Percentiles rank a stretch among this genome's conserved stretches.
These are phyloP conservation scores for Berghia stephanieae DNA, from an alignment of 1,140 invertebrate species.

Conservation along the genomic window DNA sequence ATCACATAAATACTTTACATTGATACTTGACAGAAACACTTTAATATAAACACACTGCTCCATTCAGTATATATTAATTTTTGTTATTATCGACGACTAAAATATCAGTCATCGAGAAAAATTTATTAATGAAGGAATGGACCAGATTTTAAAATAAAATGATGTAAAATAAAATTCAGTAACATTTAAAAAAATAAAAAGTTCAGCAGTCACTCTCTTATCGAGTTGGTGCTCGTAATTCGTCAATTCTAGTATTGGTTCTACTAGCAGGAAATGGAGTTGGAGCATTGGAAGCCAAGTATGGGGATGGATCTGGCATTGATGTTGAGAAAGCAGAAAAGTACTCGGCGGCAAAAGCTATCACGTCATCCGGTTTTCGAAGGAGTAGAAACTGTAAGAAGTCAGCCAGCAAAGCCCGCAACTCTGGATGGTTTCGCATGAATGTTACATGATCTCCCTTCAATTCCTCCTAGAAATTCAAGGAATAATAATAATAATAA, in stretches of 20 bases:
- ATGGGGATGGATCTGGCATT: constrained; percentile 54
- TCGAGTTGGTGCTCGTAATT: constrained; percentile 50
- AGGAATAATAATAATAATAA: constrained; percentile 25
- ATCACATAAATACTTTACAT: too few relatives aligned
- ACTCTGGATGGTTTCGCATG: constrained; percentile 64
- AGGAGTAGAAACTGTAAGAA: constrained; percentile 66
- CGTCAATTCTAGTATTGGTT: constrained; percentile 62
- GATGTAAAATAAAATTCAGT: too few relatives aligned
- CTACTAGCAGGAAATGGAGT: constrained; percentile 60
- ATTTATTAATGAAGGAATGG: too few relatives aligned
- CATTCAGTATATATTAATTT: too few relatives aligned
- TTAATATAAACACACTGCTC: too few relatives aligned
- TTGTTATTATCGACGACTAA: too few relatives aligned
- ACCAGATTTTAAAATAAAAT: too few relatives aligned
- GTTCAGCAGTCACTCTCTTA: constrained; percentile 36
- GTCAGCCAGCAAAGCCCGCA: constrained; percentile 63
- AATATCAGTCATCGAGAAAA: too few relatives aligned
- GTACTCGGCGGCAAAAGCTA: constrained; percentile 65
- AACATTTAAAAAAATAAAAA: too few relatives aligned
- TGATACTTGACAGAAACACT: too few relatives aligned
- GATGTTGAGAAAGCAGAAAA: constrained; percentile 65
- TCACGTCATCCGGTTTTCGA: constrained; percentile 64
- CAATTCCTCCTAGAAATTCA: constrained; percentile 59
- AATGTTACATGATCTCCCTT: constrained; percentile 63
- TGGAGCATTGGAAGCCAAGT: constrained; percentile 53